Evolutionary conservation across 2,888 invertebrate genomes (phyloP).

Genomic region (Xestobium rufovillosum): DNA sequence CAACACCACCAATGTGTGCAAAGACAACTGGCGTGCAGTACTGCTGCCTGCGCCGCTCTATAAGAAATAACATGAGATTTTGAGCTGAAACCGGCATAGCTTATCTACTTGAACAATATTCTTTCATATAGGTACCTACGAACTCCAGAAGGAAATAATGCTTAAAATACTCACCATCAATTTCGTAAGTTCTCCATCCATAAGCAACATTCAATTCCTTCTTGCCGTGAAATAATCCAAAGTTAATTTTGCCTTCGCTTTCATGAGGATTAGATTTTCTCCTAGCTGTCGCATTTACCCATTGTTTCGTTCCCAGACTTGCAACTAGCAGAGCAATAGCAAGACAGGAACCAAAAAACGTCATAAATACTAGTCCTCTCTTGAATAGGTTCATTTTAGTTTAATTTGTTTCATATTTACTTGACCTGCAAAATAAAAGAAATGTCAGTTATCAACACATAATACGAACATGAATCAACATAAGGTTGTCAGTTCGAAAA

Average conservation of each 20-base stretch:
- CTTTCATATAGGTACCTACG: no score
- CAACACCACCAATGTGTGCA: no score
- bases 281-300: slow-evolving; percentile 70
- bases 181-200: slow-evolving; percentile 67
- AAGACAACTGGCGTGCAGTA: no score
- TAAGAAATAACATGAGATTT: no score
- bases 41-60: no score
- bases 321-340: slow-evolving; percentile 72
- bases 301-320: slow-evolving; percentile 76
- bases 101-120: no score
- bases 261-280: slow-evolving; percentile 57
- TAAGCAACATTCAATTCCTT: slow-evolving; percentile 76
- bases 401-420: slow-evolving; percentile 7
- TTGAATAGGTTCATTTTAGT: slow-evolving; percentile 63
- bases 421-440: no score
- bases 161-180: slow-evolving; percentile 58
- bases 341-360: slow-evolving; percentile 71
- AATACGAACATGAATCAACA: no score
- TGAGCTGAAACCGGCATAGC: no score
- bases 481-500: no score
- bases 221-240: slow-evolving; percentile 81
- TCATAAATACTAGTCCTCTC: slow-evolving; percentile 71
- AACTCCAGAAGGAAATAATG: no score
- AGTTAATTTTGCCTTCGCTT: slow-evolving; percentile 68
- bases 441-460: slow-evolving; percentile 16